Conservation (phyloP, 2,888 invertebrate species). For the Dynastes tityus region DNA sequence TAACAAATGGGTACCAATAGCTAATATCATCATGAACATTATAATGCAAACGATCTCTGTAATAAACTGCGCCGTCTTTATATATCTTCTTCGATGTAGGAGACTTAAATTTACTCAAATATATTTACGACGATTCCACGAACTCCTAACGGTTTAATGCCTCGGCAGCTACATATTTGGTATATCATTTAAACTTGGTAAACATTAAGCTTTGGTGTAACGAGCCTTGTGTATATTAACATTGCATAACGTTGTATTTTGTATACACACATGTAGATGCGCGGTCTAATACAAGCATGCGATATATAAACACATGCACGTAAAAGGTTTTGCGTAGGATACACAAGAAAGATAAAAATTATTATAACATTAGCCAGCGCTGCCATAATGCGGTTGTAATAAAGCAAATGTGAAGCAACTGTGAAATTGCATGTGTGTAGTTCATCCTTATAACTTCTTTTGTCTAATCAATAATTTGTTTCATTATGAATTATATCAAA, state of each 20-base stretch:
- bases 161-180: conserved; percentile 27
- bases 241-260: conserved; percentile 31
- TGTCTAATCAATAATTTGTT: too few relatives aligned
- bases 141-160: conserved; percentile 29
- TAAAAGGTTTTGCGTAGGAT: conserved; percentile 23
- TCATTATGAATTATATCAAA: too few relatives aligned
- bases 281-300: conserved; percentile 20
- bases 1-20: background rate
- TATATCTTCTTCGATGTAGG: conserved; percentile 16
- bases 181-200: conserved; percentile 36
- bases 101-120: conserved; percentile 36
- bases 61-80: background rate
- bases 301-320: conserved; percentile 15
- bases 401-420: too few relatives aligned
- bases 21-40: conserved; percentile 12
- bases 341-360: conserved; percentile 13
- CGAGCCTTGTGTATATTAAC: conserved; percentile 18
- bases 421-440: too few relatives aligned
- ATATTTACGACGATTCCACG: conserved; percentile 28
- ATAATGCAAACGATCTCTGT: conserved; percentile 11
- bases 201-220: conserved; percentile 31
- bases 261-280: conserved; percentile 8
- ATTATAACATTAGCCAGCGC: conserved; percentile 8
- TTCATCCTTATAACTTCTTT: too few relatives aligned
- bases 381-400: background rate